Evolutionary conservation across 2,797 vertebrate genomes (phyloP), one percentile per base, ranked within the genome.

Genomic region (Leuciscus waleckii): DNA sequence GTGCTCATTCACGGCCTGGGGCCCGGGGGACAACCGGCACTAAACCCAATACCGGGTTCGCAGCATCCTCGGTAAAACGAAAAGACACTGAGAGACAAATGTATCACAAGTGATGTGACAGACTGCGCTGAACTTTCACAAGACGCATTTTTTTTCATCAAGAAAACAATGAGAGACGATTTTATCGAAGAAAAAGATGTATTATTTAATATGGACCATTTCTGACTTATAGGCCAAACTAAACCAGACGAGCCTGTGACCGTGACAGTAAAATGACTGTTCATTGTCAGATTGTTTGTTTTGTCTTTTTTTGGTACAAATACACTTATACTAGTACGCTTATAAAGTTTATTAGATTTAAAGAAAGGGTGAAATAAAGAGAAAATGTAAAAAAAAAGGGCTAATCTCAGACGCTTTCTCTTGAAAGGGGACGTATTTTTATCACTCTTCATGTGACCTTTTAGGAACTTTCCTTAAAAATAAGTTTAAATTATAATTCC

Each of bases 1-100:
- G 98, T 99, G 88, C 97, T 99, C 90, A 99, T 99, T 92, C 98
- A 99, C 88, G 98, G 98, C 90, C 95, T 99, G 73, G 98, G 98
- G 46, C 97, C 98, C 3, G 96, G 97, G 88, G 98, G 97, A 76
- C 98, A 99, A 91, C 97, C 98, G 84, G 96, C 97, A 46, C 95
- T 99, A 89, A 99, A 98, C 86, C 98, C 97, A 74, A 96, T 98
- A 93, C 88, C 96, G 82, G 98, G 98, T 86, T 95, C 96, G 78
- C 96, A 95, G 82, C 98, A 98, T 68, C 97, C 96, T 88, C 98
- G 97, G 92, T 99, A 97, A 96, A 92, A 93, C 43, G 35, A 80
- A 82, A 87, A 85, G 89, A 93, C 86, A 89, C 89, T 85, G 85
- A 87, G 90, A 88, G 87, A 81, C 92, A 89, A 86, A 84, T 91